Evolutionary conservation across 1,140 invertebrate species (phyloP).

Genomic region (Eumeta japonica): DNA sequence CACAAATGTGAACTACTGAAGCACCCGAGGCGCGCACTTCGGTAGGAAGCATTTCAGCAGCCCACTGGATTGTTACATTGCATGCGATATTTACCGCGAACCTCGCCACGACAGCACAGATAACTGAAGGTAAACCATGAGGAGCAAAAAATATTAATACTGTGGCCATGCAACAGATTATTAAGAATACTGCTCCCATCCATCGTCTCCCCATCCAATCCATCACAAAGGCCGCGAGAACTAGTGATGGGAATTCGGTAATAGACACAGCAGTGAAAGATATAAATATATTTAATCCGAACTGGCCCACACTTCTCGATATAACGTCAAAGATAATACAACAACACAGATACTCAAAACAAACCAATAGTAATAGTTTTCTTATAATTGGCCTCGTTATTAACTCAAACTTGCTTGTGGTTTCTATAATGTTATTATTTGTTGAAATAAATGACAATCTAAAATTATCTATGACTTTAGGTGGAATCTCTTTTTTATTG

Average conservation of each 20-base stretch:
- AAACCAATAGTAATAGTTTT: constrained; percentile 30
- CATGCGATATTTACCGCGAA: constrained; percentile 39
- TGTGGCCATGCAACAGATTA: constrained; percentile 27
- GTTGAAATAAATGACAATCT: constrained; percentile 22
- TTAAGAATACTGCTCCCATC: constrained; percentile 19
- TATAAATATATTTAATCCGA: constrained; percentile 37
- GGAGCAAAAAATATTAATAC: constrained; percentile 24
- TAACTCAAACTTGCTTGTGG: constrained; percentile 21
- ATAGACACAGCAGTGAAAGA: constrained; percentile 38
- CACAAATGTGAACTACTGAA: constrained; percentile 55
- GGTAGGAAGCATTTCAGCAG: constrained; percentile 40
- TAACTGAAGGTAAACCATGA: constrained; percentile 25
- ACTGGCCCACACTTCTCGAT: constrained; percentile 29
- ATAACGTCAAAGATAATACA: constrained; percentile 32
- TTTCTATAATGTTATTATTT: constrained; percentile 14
- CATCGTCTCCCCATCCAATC: constrained; percentile 37
- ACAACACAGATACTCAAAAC: constrained; percentile 31
- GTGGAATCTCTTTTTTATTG: constrained; percentile 32
- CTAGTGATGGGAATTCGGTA: constrained; percentile 37
- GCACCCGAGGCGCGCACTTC: constrained; percentile 63
- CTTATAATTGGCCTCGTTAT: constrained; percentile 24
- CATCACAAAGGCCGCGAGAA: constrained; percentile 32
- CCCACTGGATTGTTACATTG: constrained; percentile 6
- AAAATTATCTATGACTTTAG: constrained; percentile 31
- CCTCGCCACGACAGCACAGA: constrained; percentile 33